Evolutionary conservation across 2,888 invertebrate species (phyloP), one percentile per base, ranked within the genome.

Genomic region (Troides aeacus): DNA sequence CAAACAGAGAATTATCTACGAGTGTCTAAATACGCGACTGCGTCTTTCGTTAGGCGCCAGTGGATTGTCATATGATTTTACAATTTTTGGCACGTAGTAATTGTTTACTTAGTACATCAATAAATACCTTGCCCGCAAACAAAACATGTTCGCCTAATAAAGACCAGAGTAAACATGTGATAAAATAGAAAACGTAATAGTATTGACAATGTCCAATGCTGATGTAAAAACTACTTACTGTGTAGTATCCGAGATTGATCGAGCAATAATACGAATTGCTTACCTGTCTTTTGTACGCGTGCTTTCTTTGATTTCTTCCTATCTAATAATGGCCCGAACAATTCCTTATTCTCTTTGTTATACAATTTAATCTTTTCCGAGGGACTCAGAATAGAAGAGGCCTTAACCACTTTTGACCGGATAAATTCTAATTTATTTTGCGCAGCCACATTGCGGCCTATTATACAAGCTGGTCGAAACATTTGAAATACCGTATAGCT

Each of bases 321-420:
- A 76, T 94, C 93, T 59, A 93, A 73, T 66, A 94, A 77, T 0
- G 90, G 86, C 8, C 94, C 94, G 72, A 93, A 94, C 10, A 93
- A 72, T 57, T 86, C 84, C 76, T 93, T 93, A 72, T 92, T 92
- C 73, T 94, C 93, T 76, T 84, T 92, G 72, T 93, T 84, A 75
- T 89, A 90, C 70, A 87, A 80, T 79, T 92, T 93, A 7, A 93
- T 74, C 71, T 89, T 86, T 71, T 93, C 89, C 5, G 86, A 88
- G 72, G 89, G 90, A 75, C 89, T 92, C 78, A 93, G 79, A 74
- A 90, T 78, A 59, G 92, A 89, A 78, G 87, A 82, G 61, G 91
- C 84, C 71, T 78, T 81, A 77, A 93, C 83, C 70, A 90, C 87
- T 86, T 93, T 93, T 70, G 78, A 86, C 73, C 93, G 84, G 74